Conservation (phyloP, 2,888 invertebrate species). For the Caenorhabditis sp. region DNA sequence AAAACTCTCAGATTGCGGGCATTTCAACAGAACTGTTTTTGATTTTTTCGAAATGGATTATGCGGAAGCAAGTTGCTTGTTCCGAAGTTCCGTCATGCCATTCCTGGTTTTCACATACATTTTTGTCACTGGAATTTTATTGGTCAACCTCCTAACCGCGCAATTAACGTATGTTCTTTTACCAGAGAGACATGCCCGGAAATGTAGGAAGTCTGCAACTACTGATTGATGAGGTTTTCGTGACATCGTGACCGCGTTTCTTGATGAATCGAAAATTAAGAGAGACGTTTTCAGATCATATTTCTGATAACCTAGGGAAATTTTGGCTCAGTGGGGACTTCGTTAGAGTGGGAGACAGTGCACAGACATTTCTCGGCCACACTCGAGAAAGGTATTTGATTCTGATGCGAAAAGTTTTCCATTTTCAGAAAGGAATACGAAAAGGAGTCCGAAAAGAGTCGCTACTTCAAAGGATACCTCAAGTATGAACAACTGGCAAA, state of each 20-base stretch:
- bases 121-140: constrained; percentile 65
- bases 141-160: constrained; percentile 68
- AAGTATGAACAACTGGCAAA: constrained; percentile 47
- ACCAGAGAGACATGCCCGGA: no score
- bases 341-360: no score
- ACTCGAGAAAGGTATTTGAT: no score
- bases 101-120: constrained; percentile 69
- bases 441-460: constrained; percentile 39
- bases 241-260: no score
- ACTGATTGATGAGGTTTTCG: no score
- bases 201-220: no score
- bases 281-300: no score
- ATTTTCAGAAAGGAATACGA: constrained; percentile 57
- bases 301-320: no score
- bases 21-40: constrained; percentile 32
- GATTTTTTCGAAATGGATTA: constrained; percentile 55
- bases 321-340: no score
- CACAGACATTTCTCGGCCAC: no score
- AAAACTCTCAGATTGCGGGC: neutral
- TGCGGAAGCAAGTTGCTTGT: constrained; percentile 55
- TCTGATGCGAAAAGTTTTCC: neutral
- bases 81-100: constrained; percentile 50
- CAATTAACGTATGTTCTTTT: constrained; percentile 58
- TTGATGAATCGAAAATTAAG: no score
- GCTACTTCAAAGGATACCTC: constrained; percentile 45